Base-by-base conservation (phyloP, 2,797 vertebrate species). In the Rhyacichthys aspro region DNA sequence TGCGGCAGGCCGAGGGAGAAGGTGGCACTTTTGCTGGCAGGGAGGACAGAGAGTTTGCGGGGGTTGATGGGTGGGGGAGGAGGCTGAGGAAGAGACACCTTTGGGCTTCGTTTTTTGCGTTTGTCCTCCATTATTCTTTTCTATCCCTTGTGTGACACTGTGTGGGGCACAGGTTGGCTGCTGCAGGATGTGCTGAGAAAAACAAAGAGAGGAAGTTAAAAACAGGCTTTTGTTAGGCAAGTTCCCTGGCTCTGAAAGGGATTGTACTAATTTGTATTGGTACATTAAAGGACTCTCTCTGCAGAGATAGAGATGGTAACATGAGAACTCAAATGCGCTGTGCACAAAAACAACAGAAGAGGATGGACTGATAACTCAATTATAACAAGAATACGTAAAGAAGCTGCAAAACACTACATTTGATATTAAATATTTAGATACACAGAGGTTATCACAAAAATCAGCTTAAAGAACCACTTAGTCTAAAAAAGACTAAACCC, bases 21-120 rank as follows among this genome's bases (percentile, higher is more conserved):
- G 62, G 95, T 95, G 53, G 95, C 86, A 43, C 96, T 98, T 86
- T 95, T 95, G 86, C 95, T 96, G 70, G 94, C 90, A 0, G 95
- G 94, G 76, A 96, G 91, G 68, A 95, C 91, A 0, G 94, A 82
- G 52, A 95, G 86, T 68, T 95, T 96, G 66, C 95, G 93, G 0
- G 94, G 90, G 52, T 96, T 93, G 28, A 94, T 85, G 3, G 92
- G 72, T 0, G 96, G 92, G 23, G 79, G 87, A 11, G 79, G 87
- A 0, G 94, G 93, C 79, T 95, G 96, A 0, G 93, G 89, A 34
- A 95, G 90, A 61, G 94, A 95, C 39, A 95, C 92, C 77, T 94
- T 95, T 9, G 95, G 95, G 66, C 96, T 98, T 55, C 94, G 87
- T 85, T 96, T 98, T 86, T 95, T 98, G 75, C 94, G 94, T 67